These are phyloP conservation scores for Danaus melanippus DNA, from an alignment of 1,140 invertebrate species.

Conservation along the genomic window DNA sequence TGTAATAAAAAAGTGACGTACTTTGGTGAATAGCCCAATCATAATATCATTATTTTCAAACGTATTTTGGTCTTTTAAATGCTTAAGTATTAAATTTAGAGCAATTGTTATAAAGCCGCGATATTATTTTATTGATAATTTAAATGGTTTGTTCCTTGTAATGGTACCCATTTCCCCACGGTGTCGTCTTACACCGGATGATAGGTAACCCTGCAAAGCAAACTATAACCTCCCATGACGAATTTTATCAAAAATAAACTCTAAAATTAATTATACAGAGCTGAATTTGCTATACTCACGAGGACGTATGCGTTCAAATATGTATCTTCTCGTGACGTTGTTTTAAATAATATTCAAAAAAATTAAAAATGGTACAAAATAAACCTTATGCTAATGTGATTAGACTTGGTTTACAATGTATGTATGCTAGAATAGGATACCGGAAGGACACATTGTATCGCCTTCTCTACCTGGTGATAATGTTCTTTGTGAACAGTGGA, in stretches of 20 bases:
- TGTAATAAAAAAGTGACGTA: too few species aligned
- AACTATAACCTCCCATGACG: constrained; percentile 32
- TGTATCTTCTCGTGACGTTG: constrained; percentile 26
- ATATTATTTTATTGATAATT: constrained; percentile 30
- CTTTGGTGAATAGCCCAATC: too few species aligned
- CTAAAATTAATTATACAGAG: constrained; percentile 20
- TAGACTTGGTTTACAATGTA: constrained; percentile 12
- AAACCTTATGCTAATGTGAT: constrained; percentile 5
- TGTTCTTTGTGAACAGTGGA: constrained; percentile 53
- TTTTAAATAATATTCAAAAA: constrained; percentile 22
- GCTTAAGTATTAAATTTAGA: too few species aligned
- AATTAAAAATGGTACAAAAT: constrained; percentile 1
- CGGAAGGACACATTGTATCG: constrained; percentile 64
- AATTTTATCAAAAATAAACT: constrained; percentile 12
- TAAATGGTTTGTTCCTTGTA: constrained; percentile 37
- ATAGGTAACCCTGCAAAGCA: constrained; percentile 46
- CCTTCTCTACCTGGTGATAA: constrained; percentile 67
- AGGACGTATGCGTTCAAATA: constrained; percentile 19
- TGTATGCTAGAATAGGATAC: constrained; percentile 30
- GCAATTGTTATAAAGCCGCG: too few species aligned
- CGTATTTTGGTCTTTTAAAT: too few species aligned
- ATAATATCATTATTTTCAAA: too few species aligned
- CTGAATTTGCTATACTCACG: constrained; percentile 7
- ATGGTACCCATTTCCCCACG: constrained; percentile 56
- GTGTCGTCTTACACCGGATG: constrained; percentile 65